phyloP scores from a whole-genome alignment of 2,113 vertebrate genomes.

The Ascaphus truei region DNA sequence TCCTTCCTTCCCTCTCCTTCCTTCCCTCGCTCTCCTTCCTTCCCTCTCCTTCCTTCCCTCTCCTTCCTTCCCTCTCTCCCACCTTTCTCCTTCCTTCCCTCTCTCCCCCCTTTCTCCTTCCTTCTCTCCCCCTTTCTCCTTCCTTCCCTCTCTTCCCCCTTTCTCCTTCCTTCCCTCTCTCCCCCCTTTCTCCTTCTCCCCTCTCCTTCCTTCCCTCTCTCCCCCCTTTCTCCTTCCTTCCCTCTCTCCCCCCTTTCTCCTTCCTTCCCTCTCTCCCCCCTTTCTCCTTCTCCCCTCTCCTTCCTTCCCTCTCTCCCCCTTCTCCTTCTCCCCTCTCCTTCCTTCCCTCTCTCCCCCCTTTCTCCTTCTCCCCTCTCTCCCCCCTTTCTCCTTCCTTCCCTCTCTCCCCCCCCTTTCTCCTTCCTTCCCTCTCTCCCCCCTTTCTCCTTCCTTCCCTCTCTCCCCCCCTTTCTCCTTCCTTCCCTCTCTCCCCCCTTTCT shows the following conservation, averaged over 20 bases:
- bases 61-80: no score
- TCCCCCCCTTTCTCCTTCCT: background rate
- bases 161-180: conserved; percentile 1
- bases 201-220: background rate
- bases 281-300: conserved; percentile 19
- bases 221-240: background rate
- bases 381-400: conserved; percentile 34
- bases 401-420: background rate
- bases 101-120: background rate
- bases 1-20: background rate
- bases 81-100: background rate
- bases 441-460: background rate
- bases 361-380: conserved; percentile 36
- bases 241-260: background rate
- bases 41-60: background rate
- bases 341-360: background rate
- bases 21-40: no score
- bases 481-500: background rate
- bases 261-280: conserved; percentile 17
- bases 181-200: conserved; percentile 49
- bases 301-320: conserved; percentile 16
- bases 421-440: background rate
- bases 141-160: conserved; percentile 21
- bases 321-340: conserved; percentile 41
- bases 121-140: conserved; percentile 26